Evolutionary conservation across 2,888 invertebrate genomes (phyloP), one percentile per base, ranked within the genome.

Genomic region (Lasioglossum lativentre): DNA sequence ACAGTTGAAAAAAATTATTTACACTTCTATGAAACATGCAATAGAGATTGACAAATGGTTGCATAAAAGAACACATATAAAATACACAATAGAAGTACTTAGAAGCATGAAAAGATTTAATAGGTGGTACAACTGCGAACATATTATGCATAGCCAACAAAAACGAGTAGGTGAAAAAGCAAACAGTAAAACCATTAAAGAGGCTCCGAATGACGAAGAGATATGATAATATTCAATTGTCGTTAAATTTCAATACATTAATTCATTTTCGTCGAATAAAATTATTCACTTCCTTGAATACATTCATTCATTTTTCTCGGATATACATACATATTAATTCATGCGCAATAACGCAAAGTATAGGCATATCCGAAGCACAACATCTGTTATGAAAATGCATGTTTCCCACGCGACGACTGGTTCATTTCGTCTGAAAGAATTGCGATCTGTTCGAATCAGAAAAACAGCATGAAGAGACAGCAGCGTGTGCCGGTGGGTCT

Each of bases 181-280:
- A 8, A 52, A 23, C 6, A 52, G 23, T 2, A 23, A 23, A 52
- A 52, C 6, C 8, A 8, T 52, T 23, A 52, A 52, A 52, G 23
- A 23, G 10, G 52, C 52, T 45, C 34, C n/a, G n/a, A n/a, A n/a
- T 34, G 34, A 34, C 3, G 3, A 34, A 34, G 2, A 34, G 34
- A 34, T 3, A 34, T 34, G 34, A 34, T 2, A 1, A 56, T n/a
- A 12, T 12, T n/a, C n/a, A 56, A n/a, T 56, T n/a, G 56, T 56
- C n/a, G n/a, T 12, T 10, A 0, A n/a, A n/a, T n/a, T n/a, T 10
- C 0, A n/a, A 10, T n/a, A 4, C 10, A n/a, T n/a, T 56, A 10
- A 56, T 12, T n/a, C 4, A n/a, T 4, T n/a, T 56, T 10, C 4
- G 4, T n/a, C 8, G 10, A 56, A 56, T n/a, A 4, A 10, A n/a